Conservation (phyloP, 2,888 invertebrate genomes). For the Pristionchus mayeri region DNA sequence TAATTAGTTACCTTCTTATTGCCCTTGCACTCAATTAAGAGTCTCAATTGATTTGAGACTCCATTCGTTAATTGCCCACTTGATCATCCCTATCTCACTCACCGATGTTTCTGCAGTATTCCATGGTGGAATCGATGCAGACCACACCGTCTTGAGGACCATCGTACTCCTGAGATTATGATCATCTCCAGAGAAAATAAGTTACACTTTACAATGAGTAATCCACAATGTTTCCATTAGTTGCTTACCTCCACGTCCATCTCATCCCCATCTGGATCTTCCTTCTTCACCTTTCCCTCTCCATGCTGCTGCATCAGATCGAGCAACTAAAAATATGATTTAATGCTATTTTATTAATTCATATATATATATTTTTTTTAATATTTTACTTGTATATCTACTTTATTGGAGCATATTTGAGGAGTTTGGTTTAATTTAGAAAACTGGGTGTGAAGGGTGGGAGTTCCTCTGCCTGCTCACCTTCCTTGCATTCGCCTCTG, state of each 20-base stretch:
- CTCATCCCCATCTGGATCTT: conserved; percentile 38
- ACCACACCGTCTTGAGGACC: conserved; percentile 55
- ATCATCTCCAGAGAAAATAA: background rate
- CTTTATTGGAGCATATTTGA: too few species aligned
- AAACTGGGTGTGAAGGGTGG: too few species aligned
- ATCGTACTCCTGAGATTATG: background rate
- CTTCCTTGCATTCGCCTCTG: conserved; percentile 42
- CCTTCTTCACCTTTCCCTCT: conserved; percentile 33
- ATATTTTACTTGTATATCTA: too few species aligned
- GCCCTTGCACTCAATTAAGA: too few species aligned
- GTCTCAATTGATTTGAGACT: too few species aligned
- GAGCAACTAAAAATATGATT: conserved; percentile 37
- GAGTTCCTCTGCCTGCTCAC: background rate
- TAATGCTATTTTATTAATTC: background rate
- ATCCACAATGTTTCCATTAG: too few species aligned
- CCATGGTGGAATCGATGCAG: conserved; percentile 73
- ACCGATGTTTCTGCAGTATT: conserved; percentile 74
- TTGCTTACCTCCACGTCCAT: conserved; percentile 16
- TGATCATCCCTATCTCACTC: too few species aligned
- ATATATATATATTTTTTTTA: too few species aligned
- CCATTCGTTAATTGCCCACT: too few species aligned
- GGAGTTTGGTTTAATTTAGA: too few species aligned
- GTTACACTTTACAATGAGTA: too few species aligned
- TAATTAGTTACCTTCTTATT: too few species aligned
- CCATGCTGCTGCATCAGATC: conserved; percentile 53